Conservation (phyloP, 30 jellyfish, hydroid and myxozoan species). For the Cassiopea xamachana region DNA sequence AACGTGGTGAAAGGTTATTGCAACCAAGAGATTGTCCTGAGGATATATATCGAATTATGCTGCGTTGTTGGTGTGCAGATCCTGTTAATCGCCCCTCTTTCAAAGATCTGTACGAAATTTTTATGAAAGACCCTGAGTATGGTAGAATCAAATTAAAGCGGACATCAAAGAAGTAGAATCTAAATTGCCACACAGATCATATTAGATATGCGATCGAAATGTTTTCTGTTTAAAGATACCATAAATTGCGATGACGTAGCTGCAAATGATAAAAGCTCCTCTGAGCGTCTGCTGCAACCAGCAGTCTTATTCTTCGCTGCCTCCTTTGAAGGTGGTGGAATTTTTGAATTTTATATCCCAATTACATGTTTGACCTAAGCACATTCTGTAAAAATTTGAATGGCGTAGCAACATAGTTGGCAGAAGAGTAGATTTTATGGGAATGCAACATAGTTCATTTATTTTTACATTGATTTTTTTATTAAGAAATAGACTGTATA, state of each 20-base stretch:
- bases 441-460: background rate
- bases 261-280: too few relatives aligned
- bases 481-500: too few relatives aligned
- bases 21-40: slow-evolving; percentile 90
- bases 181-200: background rate
- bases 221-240: background rate
- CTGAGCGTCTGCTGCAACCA: too few relatives aligned
- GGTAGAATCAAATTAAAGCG: slow-evolving; percentile 62
- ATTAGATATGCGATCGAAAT: background rate
- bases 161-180: background rate
- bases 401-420: too few relatives aligned
- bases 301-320: too few relatives aligned
- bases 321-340: too few relatives aligned
- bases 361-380: too few relatives aligned
- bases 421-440: background rate
- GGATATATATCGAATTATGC: slow-evolving; percentile 79
- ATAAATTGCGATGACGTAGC: too few relatives aligned
- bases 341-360: too few relatives aligned
- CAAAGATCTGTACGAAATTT: slow-evolving; percentile 76
- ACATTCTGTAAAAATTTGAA: too few relatives aligned
- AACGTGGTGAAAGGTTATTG: slow-evolving; percentile 80
- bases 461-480: background rate
- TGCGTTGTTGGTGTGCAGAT: slow-evolving; percentile 89
- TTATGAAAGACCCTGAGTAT: slow-evolving; percentile 94
- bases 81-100: slow-evolving; percentile 91